phyloP scores from a whole-genome alignment of 2,113 vertebrate genomes.

The Phrynocephalus versicolor region DNA sequence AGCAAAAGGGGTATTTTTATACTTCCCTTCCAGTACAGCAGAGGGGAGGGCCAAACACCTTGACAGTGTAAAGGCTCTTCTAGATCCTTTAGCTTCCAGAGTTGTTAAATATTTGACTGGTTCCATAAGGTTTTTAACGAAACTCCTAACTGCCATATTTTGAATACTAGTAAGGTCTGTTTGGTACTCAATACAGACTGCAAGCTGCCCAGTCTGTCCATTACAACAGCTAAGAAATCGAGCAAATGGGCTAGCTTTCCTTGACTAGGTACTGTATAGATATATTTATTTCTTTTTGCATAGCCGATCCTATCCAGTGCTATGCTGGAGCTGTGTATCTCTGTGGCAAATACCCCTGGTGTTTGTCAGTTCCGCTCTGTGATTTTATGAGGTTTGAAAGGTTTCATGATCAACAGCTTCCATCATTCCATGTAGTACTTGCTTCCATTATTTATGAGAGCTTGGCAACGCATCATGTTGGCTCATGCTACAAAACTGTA shows the following conservation, averaged over 20 bases:
- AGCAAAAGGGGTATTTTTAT: too few species aligned
- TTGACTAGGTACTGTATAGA: too few species aligned
- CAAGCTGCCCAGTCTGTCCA: too few species aligned
- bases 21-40: too few species aligned
- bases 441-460: conserved; percentile 64
- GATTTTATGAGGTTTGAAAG: conserved; percentile 63
- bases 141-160: too few species aligned
- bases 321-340: conserved; percentile 4
- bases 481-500: conserved; percentile 41
- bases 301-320: background rate
- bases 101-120: too few species aligned
- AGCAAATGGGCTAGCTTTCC: conserved; percentile 10
- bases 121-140: too few species aligned
- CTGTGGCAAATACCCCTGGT: conserved; percentile 19
- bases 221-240: background rate
- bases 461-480: conserved; percentile 45
- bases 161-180: too few species aligned
- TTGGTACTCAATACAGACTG: too few species aligned
- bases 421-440: conserved; percentile 58
- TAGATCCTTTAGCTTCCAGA: too few species aligned
- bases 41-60: too few species aligned
- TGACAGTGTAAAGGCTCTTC: too few species aligned
- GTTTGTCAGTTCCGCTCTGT: conserved; percentile 25
- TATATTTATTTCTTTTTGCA: conserved; percentile 22
- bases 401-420: conserved; percentile 48